Base-by-base conservation (phyloP, 92 coral and sea anemone genomes). In the Palythoa heliodiscus region DNA sequence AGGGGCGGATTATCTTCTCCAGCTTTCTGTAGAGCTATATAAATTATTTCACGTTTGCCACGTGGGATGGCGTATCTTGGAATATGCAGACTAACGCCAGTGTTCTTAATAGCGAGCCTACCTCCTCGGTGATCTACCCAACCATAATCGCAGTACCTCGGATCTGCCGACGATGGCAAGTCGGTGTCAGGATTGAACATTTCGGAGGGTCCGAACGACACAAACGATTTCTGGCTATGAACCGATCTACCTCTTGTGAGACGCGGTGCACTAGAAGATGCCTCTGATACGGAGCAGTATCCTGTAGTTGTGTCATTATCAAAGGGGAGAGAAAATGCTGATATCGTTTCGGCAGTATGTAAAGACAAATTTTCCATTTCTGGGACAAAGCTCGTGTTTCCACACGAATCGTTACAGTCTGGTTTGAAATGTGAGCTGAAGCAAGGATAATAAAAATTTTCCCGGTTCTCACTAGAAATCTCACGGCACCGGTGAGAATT, bases 11-110 rank as follows among this genome's bases (percentile, higher is more conserved):
- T 53, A 13, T 81, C 75, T 0, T n/a, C 75, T 19, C 64, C 75
- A 7, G 25, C 55, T 66, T 58, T 81, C 63, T 66, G 73, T n/a
- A 81, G 73, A 22, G 85, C 85, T 22, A 81, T 81, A 20, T 81
- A 81, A 40, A 81, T 70, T 14, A 43, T 55, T 40, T 66, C 40
- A 23, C 60, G n/a, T 40, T 64, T 39, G n/a, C 85, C 85, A 15
- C 17, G n/a, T 43, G 85, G 55, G 7, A 81, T 17, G 12, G 85
- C 85, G 40, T 39, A 20, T 52, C 7, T n/a, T 1, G 85, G 85
- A 66, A 81, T 70, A 40, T 66, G 43, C 25, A 81, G 35, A 29
- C 47, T 66, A 9, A 81, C 85, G 24, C 85, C 85, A 39, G 85
- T 81, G 39, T 64, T 47, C 73, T 40, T 35, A 52, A 81, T 81